These are phyloP conservation scores for Acrocyrtus sp. DNA, from an alignment of 2,888 invertebrate species.

Conservation along the genomic window DNA sequence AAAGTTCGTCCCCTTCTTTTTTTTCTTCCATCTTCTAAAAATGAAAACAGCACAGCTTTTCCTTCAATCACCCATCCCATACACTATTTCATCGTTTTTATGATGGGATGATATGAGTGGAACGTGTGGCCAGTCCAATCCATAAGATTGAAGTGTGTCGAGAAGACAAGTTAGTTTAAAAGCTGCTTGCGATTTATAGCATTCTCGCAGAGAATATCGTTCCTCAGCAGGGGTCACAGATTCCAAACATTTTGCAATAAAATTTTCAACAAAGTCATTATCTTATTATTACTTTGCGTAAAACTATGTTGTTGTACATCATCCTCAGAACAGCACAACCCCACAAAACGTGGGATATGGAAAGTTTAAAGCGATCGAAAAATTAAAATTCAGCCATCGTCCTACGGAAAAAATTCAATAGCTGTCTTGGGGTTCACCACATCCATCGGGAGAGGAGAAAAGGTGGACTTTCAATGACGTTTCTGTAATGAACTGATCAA, in stretches of 20 bases:
- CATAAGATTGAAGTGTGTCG: constrained; percentile 9
- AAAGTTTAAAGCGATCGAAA: constrained; percentile 40
- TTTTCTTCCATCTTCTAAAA: too few species aligned
- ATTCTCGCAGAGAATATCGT: constrained; percentile 34
- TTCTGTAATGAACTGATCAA: too few species aligned
- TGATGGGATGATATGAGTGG: constrained; percentile 4
- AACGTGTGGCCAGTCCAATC: constrained; percentile 46
- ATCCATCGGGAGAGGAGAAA: too few species aligned
- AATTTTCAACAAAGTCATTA: constrained; percentile 49
- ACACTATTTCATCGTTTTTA: too few species aligned
- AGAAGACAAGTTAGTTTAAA: constrained; percentile 20
- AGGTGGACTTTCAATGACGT: constrained; percentile 38
- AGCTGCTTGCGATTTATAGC: constrained; percentile 17
- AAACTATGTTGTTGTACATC: too few species aligned
- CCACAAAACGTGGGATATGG: too few species aligned
- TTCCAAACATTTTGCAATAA: constrained; percentile 48
- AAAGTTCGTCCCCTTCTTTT: too few species aligned
- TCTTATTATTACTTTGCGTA: constrained; percentile 23
- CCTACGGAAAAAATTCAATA: constrained; percentile 21
- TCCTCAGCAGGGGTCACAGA: constrained; percentile 45
- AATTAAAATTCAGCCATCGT: constrained; percentile 41
- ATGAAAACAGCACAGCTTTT: too few species aligned
- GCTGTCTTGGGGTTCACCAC: constrained; percentile 26
- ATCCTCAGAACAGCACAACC: too few species aligned
- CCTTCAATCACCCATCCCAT: too few species aligned